Base-by-base conservation (phyloP, 2,888 invertebrate species). In the Pantelozetes paolii region DNA sequence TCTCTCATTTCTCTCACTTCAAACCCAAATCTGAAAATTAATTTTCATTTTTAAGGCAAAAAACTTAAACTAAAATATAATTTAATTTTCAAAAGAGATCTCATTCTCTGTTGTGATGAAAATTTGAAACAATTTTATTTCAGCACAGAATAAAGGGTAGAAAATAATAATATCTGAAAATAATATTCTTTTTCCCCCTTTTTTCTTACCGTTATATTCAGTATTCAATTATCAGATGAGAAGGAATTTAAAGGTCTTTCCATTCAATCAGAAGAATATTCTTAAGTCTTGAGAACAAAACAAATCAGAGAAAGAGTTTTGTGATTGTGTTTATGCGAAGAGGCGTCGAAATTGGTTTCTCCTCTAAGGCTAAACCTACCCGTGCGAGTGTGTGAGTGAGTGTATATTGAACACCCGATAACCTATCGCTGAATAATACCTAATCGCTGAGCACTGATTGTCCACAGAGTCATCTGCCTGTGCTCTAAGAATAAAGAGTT, bases 291-390 rank as follows among this genome's bases (percentile, higher is more conserved):
- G n/a, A 59, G 11, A 28, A 28, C 2, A 59, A 59, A 3, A 30
- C 2, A 28, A 6, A 28, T 30, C 18, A 26, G 57, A 28, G 26
- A 57, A 26, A 57, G 11, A 20, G 18, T 18, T n/a, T n/a, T n/a
- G 62, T 62, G 62, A 62, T 62, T 62, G 62, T 62, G 62, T 62
- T 62, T 32, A 62, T 28, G 62, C 32, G 62, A 62, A 62, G 62
- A 62, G 62, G 62, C 62, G 62, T 62, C 20, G 32, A 62, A 62
- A 62, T 62, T 62, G 62, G 15, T 36, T 62, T 28, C 28, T 32
- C 8, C 18, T n/a, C n/a, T n/a, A n/a, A n/a, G n/a, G n/a, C n/a
- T n/a, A n/a, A n/a, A n/a, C n/a, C n/a, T n/a, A n/a, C n/a, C n/a
- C n/a, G n/a, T n/a, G n/a, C n/a, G n/a, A n/a, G n/a, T n/a, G n/a